phyloP scores from a whole-genome alignment of 2,797 vertebrate genomes.

The Setipinna tenuifilis region DNA sequence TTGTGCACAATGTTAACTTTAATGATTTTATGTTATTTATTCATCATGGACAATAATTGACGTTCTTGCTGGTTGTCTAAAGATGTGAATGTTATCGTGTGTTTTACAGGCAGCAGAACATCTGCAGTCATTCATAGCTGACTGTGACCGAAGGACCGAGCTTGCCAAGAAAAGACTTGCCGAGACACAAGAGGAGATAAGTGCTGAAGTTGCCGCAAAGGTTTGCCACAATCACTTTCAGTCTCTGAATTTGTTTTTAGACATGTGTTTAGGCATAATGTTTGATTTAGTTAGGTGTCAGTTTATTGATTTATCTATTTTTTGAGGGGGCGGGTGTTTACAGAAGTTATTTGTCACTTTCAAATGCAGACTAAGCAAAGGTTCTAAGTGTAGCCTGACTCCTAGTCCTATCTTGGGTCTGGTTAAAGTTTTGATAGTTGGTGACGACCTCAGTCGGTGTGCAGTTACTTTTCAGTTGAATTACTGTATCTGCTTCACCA shows the following conservation, averaged over 20 bases:
- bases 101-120: constrained; percentile 89
- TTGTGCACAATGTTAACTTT: constrained; percentile 45
- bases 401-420: too few species aligned
- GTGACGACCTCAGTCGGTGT: too few species aligned
- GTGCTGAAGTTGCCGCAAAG: constrained; percentile 96
- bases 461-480: too few species aligned
- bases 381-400: too few species aligned
- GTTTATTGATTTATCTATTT: background rate
- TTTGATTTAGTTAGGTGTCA: background rate
- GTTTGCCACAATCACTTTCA: constrained; percentile 64
- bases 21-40: background rate
- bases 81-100: background rate
- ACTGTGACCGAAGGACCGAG: constrained; percentile 95
- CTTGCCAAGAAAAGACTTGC: constrained; percentile 96
- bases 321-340: background rate
- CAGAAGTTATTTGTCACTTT: background rate
- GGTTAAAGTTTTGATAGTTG: too few species aligned
- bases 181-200: constrained; percentile 98
- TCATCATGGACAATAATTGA: background rate
- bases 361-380: background rate
- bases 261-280: too few species aligned
- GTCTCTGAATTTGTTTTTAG: too few species aligned
- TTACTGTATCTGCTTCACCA: constrained; percentile 59
- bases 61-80: too few species aligned
- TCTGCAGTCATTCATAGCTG: constrained; percentile 96